Percentiles rank a stretch among this genome's conserved stretches.
Evolutionary conservation across 2,888 invertebrate genomes (phyloP).

Genomic region (Leptopterna dolabrata): DNA sequence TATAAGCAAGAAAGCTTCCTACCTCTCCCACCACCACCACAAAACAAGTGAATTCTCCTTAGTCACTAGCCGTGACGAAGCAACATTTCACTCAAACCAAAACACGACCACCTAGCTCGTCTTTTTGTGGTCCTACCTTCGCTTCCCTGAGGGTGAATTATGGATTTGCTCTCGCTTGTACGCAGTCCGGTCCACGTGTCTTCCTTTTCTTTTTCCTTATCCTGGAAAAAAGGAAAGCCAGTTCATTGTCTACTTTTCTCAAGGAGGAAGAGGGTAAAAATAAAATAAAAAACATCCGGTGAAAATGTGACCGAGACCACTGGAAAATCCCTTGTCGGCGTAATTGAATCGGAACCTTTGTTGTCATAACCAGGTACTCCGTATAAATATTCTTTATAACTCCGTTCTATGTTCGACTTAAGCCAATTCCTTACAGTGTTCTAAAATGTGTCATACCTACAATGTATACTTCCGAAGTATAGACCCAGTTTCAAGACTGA

Average conservation of each 20-base stretch:
- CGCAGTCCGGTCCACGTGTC: slow-evolving; percentile 35
- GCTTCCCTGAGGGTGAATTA: slow-evolving; percentile 48
- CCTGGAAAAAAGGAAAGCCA: neutral
- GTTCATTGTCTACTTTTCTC: neutral
- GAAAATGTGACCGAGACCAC: neutral
- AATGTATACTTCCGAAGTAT: too few species aligned
- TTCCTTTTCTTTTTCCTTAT: neutral
- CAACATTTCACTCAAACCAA: slow-evolving; percentile 53
- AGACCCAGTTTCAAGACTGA: too few species aligned
- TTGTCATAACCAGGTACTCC: neutral
- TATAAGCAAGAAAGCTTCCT: neutral
- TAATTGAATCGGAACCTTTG: neutral
- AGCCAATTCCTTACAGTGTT: neutral
- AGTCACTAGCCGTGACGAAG: slow-evolving; percentile 52
- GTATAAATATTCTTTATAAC: neutral
- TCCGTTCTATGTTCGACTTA: neutral
- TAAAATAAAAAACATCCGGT: neutral
- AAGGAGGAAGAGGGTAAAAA: neutral
- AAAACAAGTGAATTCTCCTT: slow-evolving; percentile 51
- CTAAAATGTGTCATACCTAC: too few species aligned
- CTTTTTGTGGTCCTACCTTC: slow-evolving; percentile 16
- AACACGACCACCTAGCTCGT: slow-evolving; percentile 51
- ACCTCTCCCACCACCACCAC: neutral
- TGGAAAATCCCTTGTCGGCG: neutral
- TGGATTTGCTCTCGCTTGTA: slow-evolving; percentile 45